Conservation (phyloP, 1,140 invertebrate species). For the Diploscapter pachys region DNA sequence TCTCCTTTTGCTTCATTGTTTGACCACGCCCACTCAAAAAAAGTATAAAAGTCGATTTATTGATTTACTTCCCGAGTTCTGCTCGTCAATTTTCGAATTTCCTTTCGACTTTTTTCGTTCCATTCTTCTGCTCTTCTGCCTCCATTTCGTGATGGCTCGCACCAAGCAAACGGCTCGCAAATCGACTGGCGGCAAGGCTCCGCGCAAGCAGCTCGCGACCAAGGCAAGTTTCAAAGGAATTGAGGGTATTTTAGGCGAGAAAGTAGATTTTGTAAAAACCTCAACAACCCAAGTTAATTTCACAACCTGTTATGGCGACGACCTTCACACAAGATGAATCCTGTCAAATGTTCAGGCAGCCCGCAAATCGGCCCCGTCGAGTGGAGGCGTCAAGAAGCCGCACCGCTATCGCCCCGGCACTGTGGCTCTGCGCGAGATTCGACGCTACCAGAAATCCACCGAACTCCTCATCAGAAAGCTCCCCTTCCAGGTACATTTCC, state of each 20-base stretch:
- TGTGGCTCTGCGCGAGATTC: constrained; percentile 45
- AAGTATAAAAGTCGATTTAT: too few species aligned
- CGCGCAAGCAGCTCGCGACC: constrained; percentile 62
- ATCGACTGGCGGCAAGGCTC: constrained; percentile 63
- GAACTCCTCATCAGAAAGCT: constrained; percentile 58
- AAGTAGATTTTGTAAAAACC: not conserved
- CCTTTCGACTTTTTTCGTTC: too few species aligned
- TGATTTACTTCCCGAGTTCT: too few species aligned
- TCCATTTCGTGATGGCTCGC: constrained; percentile 69
- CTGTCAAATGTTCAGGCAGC: constrained; percentile 65
- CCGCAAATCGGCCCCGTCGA: constrained; percentile 35
- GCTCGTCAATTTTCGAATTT: too few species aligned
- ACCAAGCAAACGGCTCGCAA: constrained; percentile 78
- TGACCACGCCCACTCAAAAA: too few species aligned
- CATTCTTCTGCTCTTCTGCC: too few species aligned
- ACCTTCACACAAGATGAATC: not conserved
- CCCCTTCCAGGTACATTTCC: constrained; percentile 51
- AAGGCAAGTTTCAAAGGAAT: constrained; percentile 60
- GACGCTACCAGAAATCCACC: constrained; percentile 32
- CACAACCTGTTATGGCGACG: not conserved
- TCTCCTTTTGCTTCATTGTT: too few species aligned
- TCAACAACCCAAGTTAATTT: too few species aligned
- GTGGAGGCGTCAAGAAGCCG: constrained; percentile 59
- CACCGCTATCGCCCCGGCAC: constrained; percentile 63
- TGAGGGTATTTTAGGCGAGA: not conserved